These are phyloP conservation scores for Aromia moschata DNA, from an alignment of 2,888 invertebrate species.

Conservation along the genomic window DNA sequence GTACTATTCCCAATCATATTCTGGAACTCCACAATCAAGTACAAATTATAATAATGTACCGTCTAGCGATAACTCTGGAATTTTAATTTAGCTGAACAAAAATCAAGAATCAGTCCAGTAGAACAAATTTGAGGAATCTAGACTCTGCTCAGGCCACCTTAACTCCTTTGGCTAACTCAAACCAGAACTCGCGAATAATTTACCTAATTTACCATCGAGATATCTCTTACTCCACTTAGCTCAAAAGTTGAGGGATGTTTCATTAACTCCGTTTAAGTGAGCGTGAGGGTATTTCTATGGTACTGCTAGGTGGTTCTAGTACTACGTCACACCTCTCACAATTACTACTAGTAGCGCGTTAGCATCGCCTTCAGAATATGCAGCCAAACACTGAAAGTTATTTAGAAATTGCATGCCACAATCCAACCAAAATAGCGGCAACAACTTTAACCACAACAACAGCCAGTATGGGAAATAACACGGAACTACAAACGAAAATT, in stretches of 20 bases:
- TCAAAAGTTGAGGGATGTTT: constrained; percentile 25
- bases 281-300: constrained; percentile 31
- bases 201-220: constrained; percentile 45
- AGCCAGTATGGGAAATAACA: too few species aligned
- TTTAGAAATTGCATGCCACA: constrained; percentile 36
- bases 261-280: constrained; percentile 19
- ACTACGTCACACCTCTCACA: constrained; percentile 14
- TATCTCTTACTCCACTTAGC: constrained; percentile 40
- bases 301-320: constrained; percentile 25
- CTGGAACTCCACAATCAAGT: constrained; percentile 32
- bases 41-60: constrained; percentile 31
- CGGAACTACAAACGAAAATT: too few species aligned
- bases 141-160: constrained; percentile 39
- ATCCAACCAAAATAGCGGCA: constrained; percentile 28
- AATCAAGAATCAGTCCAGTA: constrained; percentile 24
- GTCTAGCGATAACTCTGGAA: constrained; percentile 22
- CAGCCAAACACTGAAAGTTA: constrained; percentile 35
- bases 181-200: constrained; percentile 12
- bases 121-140: constrained; percentile 40
- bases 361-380: constrained; percentile 28
- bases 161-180: constrained; percentile 30
- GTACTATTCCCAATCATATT: constrained; percentile 41
- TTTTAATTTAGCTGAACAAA: constrained; percentile 34
- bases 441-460: constrained; percentile 29
- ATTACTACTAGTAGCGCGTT: constrained; percentile 16